A percentile compares a stretch with the other conserved stretches of the same genome.
Conservation (phyloP, 2,113 vertebrate species). For the Dipodomys merriami region DNA sequence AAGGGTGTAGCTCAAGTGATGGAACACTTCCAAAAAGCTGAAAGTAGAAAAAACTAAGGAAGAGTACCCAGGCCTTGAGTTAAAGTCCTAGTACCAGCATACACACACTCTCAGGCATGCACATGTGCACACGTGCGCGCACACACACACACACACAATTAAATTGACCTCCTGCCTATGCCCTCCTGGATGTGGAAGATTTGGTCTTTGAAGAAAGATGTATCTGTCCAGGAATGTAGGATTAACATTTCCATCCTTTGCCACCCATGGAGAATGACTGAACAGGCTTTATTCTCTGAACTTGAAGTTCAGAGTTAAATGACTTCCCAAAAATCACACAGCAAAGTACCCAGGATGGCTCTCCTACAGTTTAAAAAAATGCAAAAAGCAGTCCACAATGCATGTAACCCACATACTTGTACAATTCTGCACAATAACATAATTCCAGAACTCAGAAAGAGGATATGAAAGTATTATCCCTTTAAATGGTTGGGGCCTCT, state of each 20-base stretch:
- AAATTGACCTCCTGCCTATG: not conserved
- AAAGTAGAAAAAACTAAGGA: too few relatives aligned
- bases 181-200: not conserved
- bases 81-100: too few relatives aligned
- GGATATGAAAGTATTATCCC: not conserved
- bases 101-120: too few relatives aligned
- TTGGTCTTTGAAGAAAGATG: too few relatives aligned
- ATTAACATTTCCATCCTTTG: not conserved
- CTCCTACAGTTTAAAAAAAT: constrained; percentile 2
- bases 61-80: too few relatives aligned
- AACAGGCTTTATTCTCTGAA: not conserved
- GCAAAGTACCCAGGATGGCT: not conserved
- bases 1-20: too few relatives aligned
- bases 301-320: not conserved
- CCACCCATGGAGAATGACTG: not conserved
- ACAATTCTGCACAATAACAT: not conserved
- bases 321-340: not conserved
- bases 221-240: constrained; percentile 9
- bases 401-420: not conserved
- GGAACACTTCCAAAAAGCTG: too few relatives aligned
- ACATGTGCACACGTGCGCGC: too few relatives aligned
- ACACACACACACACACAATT: not conserved
- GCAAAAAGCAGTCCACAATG: not conserved
- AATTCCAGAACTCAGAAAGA: not conserved
- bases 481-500: not conserved